These are phyloP conservation scores for Ricordea florida DNA, from an alignment of 92 coral and sea anemone genomes.

Conservation along the genomic window DNA sequence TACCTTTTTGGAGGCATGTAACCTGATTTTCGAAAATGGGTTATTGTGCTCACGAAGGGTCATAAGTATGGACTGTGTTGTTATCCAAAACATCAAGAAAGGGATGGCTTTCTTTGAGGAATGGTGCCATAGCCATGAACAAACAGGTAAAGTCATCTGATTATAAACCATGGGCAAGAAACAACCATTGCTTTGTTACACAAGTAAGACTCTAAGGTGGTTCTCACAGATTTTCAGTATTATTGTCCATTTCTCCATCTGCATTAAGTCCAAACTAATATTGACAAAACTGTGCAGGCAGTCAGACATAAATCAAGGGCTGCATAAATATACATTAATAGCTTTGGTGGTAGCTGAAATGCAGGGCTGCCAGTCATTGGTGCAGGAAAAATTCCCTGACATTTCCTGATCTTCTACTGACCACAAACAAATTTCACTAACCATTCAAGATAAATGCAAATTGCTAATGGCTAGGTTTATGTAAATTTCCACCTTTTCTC, in stretches of 20 bases:
- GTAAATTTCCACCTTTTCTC: too few species aligned
- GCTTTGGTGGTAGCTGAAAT: not conserved
- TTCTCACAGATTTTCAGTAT: not conserved
- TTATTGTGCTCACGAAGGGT: not conserved
- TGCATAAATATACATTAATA: not conserved
- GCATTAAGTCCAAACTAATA: not conserved
- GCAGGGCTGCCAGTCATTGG: not conserved
- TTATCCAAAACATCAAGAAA: constrained; percentile 3
- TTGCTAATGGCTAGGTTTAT: too few species aligned
- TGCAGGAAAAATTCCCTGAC: not conserved
- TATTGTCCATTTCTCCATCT: not conserved
- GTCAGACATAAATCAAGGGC: not conserved
- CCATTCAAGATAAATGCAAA: not conserved
- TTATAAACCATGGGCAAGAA: constrained; percentile 1
- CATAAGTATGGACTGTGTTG: not conserved
- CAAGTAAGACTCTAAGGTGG: too few species aligned
- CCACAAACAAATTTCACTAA: constrained; percentile 3
- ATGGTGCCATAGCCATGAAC: constrained; percentile 26
- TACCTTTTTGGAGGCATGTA: constrained; percentile 22
- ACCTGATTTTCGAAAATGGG: constrained; percentile 31
- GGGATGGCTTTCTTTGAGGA: constrained; percentile 25
- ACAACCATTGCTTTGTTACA: not conserved
- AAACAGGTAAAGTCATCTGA: constrained; percentile 1
- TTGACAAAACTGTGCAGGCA: not conserved
- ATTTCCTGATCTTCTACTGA: constrained; percentile 1